Conservation (phyloP, 2,113 vertebrate species). For the Hypanus sabinus region DNA sequence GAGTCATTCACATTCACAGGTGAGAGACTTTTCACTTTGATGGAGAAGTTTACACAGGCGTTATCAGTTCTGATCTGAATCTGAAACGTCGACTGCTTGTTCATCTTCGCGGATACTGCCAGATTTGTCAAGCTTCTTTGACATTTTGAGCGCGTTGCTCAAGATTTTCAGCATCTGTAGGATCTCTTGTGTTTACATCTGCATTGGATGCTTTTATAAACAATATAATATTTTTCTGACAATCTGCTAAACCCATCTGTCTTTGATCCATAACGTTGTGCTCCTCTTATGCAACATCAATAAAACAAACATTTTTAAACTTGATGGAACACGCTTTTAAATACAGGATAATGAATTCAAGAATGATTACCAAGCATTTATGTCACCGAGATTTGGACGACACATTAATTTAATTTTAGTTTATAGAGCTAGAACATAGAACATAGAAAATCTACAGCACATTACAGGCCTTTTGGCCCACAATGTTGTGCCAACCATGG, state of each 20-base stretch:
- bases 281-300: not conserved
- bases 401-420: not conserved
- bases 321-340: slow-evolving; percentile 12
- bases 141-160: no score
- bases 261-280: not conserved
- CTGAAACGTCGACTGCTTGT: no score
- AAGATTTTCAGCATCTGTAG: no score
- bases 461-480: no score
- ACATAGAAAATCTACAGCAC: no score
- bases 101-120: no score
- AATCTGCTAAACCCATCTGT: not conserved
- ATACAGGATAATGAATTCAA: not conserved
- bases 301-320: slow-evolving; percentile 10
- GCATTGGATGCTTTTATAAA: not conserved
- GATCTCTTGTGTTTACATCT: no score
- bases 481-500: no score
- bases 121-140: no score
- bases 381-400: not conserved
- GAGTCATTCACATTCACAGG: not conserved
- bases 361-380: not conserved
- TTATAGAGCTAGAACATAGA: no score
- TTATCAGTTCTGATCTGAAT: not conserved
- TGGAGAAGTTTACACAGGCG: not conserved
- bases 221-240: not conserved
- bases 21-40: not conserved